Conservation (phyloP, 2,797 vertebrate genomes). For the Muscicapa striata region DNA sequence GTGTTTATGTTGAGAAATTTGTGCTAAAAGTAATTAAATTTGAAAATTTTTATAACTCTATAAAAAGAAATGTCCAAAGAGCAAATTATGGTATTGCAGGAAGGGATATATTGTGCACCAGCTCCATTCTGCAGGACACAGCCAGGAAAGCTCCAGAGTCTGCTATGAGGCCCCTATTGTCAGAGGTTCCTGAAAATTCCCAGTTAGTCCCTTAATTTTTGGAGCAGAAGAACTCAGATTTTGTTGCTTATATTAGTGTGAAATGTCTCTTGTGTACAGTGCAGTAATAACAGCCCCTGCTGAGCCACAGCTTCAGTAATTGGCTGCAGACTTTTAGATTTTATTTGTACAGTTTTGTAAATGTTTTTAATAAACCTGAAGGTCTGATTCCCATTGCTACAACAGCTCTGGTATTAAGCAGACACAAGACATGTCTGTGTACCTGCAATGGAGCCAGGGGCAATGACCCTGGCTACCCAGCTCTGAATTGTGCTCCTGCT, state of each 20-base stretch:
- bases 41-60: background rate
- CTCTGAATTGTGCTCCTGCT: background rate
- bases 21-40: background rate
- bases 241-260: background rate
- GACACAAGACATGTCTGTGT: background rate
- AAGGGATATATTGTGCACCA: background rate
- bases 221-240: background rate
- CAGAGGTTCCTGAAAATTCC: background rate
- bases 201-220: background rate
- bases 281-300: background rate
- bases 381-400: background rate
- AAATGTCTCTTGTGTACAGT: background rate
- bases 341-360: background rate
- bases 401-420: background rate
- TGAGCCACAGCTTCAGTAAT: background rate
- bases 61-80: background rate
- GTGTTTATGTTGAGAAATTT: background rate
- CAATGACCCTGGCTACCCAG: background rate
- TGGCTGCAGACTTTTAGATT: background rate
- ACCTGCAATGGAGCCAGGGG: background rate
- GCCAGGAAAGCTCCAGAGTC: background rate
- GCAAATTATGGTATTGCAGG: rapidly evolving
- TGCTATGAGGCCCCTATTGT: background rate
- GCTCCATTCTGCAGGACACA: background rate
- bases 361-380: background rate